Evolutionary conservation across 2,797 vertebrate species (phyloP).

Genomic region (Uromys caudimaculatus): DNA sequence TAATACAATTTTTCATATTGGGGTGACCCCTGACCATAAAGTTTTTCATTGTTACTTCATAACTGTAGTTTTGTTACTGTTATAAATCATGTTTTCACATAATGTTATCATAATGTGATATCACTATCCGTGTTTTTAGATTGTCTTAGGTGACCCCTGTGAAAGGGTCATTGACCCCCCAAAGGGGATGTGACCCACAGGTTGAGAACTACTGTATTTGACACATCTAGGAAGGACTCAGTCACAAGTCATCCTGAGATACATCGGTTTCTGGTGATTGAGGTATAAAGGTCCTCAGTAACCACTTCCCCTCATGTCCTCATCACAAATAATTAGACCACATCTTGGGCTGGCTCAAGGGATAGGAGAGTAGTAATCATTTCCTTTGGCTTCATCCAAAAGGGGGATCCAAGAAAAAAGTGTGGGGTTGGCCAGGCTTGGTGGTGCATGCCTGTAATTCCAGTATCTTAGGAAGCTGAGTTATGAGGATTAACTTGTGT

Average conservation of each 20-base stretch:
- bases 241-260: neutral
- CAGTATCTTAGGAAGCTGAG: neutral
- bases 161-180: neutral
- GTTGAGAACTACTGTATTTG: neutral
- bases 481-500: neutral
- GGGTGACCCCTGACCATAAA: no score
- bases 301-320: neutral
- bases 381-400: neutral
- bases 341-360: neutral
- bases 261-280: neutral
- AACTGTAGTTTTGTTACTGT: neutral
- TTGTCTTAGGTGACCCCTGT: neutral
- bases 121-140: neutral
- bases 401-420: conserved; percentile 11
- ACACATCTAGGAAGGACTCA: neutral
- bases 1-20: neutral
- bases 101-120: no score
- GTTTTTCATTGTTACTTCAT: neutral
- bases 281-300: neutral
- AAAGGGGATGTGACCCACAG: neutral
- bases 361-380: neutral
- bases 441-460: neutral
- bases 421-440: neutral
- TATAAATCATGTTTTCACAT: neutral
- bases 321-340: neutral